These are phyloP conservation scores for Anarsia innoxiella DNA, from an alignment of 2,888 invertebrate species.

Conservation along the genomic window DNA sequence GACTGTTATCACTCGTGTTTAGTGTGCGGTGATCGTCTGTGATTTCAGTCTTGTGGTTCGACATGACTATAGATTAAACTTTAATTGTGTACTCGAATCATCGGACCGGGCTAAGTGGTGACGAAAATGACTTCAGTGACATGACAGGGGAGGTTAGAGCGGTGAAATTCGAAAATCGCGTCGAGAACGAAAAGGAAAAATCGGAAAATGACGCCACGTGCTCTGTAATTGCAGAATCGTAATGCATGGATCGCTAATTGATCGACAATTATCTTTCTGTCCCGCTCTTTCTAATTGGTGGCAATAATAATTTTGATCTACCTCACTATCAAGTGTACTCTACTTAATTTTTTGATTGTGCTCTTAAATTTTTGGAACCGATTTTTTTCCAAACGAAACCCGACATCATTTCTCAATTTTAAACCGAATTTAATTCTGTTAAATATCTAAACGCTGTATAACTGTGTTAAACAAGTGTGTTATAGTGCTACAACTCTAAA, in stretches of 20 bases:
- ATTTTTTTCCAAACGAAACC: neutral
- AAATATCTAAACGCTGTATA: conserved; percentile 11
- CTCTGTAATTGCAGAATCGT: conserved; percentile 50
- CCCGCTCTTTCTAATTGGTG: conserved; percentile 55
- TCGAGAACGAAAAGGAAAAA: conserved; percentile 25
- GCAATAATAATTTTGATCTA: conserved; percentile 44
- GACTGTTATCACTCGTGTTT: conserved; percentile 67
- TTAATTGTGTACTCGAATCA: conserved; percentile 21
- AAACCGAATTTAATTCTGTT: conserved; percentile 18
- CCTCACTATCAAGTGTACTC: conserved; percentile 20
- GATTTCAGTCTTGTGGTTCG: conserved; percentile 29
- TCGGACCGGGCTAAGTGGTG: conserved; percentile 25
- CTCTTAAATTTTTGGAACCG: conserved; percentile 12
- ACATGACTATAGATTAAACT: conserved; percentile 24
- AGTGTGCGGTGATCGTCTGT: conserved; percentile 55
- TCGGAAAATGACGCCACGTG: conserved; percentile 61
- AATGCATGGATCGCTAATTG: conserved; percentile 55
- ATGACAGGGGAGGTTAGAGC: conserved; percentile 32
- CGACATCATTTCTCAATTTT: conserved; percentile 8
- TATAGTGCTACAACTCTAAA: conserved; percentile 7
- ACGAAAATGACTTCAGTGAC: conserved; percentile 67
- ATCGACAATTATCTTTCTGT: conserved; percentile 54
- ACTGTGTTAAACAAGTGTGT: conserved; percentile 18
- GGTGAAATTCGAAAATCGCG: conserved; percentile 24
- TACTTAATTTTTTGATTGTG: conserved; percentile 25